Evolutionary conservation across 2,888 invertebrate species (phyloP).

Genomic region (Phrixothrix hirtus): DNA sequence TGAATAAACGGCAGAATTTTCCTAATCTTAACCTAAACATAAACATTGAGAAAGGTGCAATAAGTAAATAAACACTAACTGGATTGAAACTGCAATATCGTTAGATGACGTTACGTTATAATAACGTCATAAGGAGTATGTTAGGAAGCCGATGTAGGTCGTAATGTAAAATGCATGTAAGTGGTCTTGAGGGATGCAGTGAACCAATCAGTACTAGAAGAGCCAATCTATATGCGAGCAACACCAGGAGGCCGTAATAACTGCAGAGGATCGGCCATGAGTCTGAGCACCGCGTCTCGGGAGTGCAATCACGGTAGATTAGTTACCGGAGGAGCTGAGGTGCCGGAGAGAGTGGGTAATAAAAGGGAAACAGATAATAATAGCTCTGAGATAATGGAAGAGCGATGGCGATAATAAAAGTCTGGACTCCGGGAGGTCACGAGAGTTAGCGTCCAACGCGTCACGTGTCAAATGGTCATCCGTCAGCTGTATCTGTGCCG

Average conservation of each 20-base stretch:
- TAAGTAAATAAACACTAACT: no score
- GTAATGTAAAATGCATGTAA: constrained; percentile 29
- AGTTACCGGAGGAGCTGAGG: constrained; percentile 43
- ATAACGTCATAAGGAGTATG: constrained; percentile 9
- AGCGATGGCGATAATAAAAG: constrained; percentile 47
- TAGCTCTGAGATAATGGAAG: constrained; percentile 47
- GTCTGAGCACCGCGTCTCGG: constrained; percentile 38
- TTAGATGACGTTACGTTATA: constrained; percentile 9
- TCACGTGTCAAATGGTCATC: constrained; percentile 34
- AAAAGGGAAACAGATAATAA: constrained; percentile 47
- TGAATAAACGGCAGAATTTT: no score
- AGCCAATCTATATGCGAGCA: constrained; percentile 44
- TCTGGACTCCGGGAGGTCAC: constrained; percentile 27
- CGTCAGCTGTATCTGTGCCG: constrained; percentile 29
- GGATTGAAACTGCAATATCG: constrained; percentile 12
- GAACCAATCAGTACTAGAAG: constrained; percentile 40
- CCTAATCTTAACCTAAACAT: no score
- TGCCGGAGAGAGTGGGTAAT: constrained; percentile 38
- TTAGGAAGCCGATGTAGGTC: constrained; percentile 3
- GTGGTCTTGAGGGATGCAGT: constrained; percentile 36
- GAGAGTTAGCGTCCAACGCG: constrained; percentile 20
- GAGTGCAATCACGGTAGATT: constrained; percentile 48
- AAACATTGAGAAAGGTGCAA: no score
- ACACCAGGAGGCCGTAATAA: constrained; percentile 42
- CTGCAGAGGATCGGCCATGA: constrained; percentile 40